phyloP scores from a whole-genome alignment of 2,888 invertebrate genomes.

The Thalpophila matura region DNA sequence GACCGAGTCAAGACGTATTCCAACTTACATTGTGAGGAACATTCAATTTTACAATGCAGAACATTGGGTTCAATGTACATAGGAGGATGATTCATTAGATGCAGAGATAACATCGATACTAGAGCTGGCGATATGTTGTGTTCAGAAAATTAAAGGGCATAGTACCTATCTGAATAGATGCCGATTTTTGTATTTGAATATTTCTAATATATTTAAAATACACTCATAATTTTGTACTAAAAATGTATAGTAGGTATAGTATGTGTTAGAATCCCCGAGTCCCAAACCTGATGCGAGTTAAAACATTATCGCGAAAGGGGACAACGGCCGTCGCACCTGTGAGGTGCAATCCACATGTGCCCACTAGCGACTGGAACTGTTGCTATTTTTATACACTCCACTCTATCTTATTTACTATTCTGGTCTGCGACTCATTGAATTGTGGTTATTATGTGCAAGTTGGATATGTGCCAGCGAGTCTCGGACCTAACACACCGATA shows the following conservation, averaged over 20 bases:
- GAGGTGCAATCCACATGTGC: conserved; percentile 86
- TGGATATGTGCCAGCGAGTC: conserved; percentile 87
- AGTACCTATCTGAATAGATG: conserved; percentile 16
- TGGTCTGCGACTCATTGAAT: conserved; percentile 91
- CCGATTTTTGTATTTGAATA: conserved; percentile 10
- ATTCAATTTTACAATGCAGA: conserved; percentile 85
- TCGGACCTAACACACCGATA: conserved; percentile 85
- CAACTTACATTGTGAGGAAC: conserved; percentile 81
- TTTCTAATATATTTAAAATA: not conserved
- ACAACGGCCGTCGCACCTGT: conserved; percentile 88
- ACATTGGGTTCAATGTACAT: conserved; percentile 80
- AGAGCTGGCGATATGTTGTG: conserved; percentile 64
- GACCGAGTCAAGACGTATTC: conserved; percentile 84
- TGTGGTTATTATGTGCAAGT: conserved; percentile 91
- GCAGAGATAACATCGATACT: conserved; percentile 76
- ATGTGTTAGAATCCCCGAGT: conserved; percentile 6
- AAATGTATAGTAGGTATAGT: not conserved
- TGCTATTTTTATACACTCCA: conserved; percentile 89
- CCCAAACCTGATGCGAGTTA: conserved; percentile 14
- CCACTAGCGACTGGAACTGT: conserved; percentile 86
- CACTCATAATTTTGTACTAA: not conserved
- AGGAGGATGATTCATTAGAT: conserved; percentile 80
- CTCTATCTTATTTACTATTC: conserved; percentile 91
- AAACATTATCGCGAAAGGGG: conserved; percentile 70
- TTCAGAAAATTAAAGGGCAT: conserved; percentile 38